Percentiles rank a stretch among this genome's conserved stretches.
Evolutionary conservation across 2,888 invertebrate genomes (phyloP).

Genomic region (Papilio gigon): DNA sequence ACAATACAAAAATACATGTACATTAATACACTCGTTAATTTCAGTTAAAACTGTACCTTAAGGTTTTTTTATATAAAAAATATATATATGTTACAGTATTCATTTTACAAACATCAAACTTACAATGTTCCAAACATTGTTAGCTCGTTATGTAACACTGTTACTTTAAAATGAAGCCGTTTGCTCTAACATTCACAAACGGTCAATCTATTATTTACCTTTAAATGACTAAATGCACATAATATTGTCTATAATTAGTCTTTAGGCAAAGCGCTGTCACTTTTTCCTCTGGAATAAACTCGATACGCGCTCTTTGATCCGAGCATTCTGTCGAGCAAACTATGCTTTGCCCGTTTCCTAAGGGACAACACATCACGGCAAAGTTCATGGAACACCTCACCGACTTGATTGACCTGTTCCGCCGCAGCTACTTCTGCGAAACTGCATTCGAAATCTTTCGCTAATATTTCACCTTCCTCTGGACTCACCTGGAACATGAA

Average conservation of each 20-base stretch:
- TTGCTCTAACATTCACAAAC: slow-evolving; percentile 14
- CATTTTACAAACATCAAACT: too few relatives aligned
- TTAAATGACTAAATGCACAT: slow-evolving; percentile 45
- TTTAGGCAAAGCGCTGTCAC: slow-evolving; percentile 93
- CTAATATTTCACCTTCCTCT: slow-evolving; percentile 94
- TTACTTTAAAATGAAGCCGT: background rate
- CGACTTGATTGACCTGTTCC: slow-evolving; percentile 92
- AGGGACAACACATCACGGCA: slow-evolving; percentile 91
- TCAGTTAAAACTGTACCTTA: too few relatives aligned
- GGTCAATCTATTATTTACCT: slow-evolving; percentile 14
- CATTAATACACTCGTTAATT: too few relatives aligned
- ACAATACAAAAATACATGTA: too few relatives aligned
- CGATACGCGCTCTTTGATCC: slow-evolving; percentile 87
- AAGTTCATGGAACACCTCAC: slow-evolving; percentile 92
- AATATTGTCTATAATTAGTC: slow-evolving; percentile 75
- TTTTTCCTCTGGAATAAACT: slow-evolving; percentile 92
- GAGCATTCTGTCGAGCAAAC: slow-evolving; percentile 91
- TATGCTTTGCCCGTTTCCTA: slow-evolving; percentile 92
- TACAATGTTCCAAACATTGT: too few relatives aligned
- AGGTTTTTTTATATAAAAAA: too few relatives aligned
- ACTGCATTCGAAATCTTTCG: slow-evolving; percentile 93
- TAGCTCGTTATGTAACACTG: too few relatives aligned
- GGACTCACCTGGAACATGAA: slow-evolving; percentile 83
- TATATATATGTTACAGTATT: too few relatives aligned
- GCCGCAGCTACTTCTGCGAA: slow-evolving; percentile 95